These are phyloP conservation scores for Enteromius afrohamiltoni DNA, from an alignment of 2,797 vertebrate genomes.

Conservation along the genomic window DNA sequence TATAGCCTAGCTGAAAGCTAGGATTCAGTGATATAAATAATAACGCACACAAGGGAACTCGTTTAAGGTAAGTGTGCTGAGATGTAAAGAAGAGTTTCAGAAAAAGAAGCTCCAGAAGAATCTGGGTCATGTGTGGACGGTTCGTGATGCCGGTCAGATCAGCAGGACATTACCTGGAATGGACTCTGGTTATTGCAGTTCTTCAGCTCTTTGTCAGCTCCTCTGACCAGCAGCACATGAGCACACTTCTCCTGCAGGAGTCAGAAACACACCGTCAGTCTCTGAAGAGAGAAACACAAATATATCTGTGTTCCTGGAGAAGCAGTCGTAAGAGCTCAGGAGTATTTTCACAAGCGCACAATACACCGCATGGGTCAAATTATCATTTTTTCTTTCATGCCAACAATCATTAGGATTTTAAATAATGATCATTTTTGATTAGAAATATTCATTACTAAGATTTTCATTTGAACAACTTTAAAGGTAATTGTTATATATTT, in stretches of 20 bases:
- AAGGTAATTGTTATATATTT: too few species aligned
- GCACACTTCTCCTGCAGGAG: conserved; percentile 89
- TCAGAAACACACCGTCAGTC: conserved; percentile 5
- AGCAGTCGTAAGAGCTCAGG: too few species aligned
- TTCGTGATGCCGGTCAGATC: neutral
- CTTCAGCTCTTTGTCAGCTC: conserved; percentile 91
- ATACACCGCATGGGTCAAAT: too few species aligned
- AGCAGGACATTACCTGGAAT: conserved; percentile 83
- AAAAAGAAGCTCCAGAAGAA: neutral
- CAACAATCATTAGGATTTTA: too few species aligned
- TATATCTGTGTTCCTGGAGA: too few species aligned
- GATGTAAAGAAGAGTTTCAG: too few species aligned
- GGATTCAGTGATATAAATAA: neutral
- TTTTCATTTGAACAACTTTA: too few species aligned
- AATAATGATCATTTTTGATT: too few species aligned
- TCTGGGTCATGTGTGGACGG: neutral
- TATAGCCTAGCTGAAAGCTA: neutral
- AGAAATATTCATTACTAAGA: too few species aligned
- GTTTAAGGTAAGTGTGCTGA: too few species aligned
- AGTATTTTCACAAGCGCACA: too few species aligned
- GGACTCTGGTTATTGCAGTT: conserved; percentile 96
- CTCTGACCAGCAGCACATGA: conserved; percentile 88
- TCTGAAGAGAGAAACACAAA: neutral
- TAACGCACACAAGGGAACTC: neutral
- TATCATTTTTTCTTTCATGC: too few species aligned